Conservation (phyloP, 2,888 invertebrate species). For the Volucella zonaria region DNA sequence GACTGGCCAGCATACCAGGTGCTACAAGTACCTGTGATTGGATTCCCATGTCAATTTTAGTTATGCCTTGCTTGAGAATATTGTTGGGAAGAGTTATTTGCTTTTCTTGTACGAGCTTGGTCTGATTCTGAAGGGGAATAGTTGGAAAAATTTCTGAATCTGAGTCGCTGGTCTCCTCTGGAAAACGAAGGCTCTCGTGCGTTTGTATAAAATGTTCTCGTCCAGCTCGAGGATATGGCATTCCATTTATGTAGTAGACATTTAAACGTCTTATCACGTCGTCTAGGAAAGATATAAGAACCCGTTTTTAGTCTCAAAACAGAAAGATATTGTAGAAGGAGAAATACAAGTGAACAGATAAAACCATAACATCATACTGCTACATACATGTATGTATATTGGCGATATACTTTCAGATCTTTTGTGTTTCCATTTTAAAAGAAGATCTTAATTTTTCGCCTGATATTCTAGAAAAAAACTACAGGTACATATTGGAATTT, state of each 20-base stretch:
- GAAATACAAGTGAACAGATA: neutral
- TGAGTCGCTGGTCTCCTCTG: constrained; percentile 75
- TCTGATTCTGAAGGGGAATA: constrained; percentile 72
- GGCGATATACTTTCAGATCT: no score
- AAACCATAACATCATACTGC: neutral
- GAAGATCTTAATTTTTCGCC: no score
- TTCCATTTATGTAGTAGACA: constrained; percentile 76
- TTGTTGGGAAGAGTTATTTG: constrained; percentile 59
- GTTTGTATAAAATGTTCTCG: constrained; percentile 60
- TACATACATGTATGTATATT: no score
- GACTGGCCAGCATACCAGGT: constrained; percentile 79
- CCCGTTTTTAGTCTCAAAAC: no score
- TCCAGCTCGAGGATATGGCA: constrained; percentile 52
- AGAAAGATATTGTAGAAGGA: no score
- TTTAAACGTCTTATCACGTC: constrained; percentile 80
- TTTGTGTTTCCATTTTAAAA: no score
- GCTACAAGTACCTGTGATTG: constrained; percentile 83
- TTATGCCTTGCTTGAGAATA: constrained; percentile 78
- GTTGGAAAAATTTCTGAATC: constrained; percentile 80
- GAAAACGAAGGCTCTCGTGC: constrained; percentile 78
- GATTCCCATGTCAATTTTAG: constrained; percentile 83
- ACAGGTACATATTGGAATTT: no score
- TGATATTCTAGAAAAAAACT: no score
- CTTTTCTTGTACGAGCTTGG: constrained; percentile 24
- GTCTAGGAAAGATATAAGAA: constrained; percentile 73